Percentiles rank a stretch among this genome's conserved stretches.
phyloP scores from a whole-genome alignment of 2,888 invertebrate genomes.

The Lacanobia oleracea region DNA sequence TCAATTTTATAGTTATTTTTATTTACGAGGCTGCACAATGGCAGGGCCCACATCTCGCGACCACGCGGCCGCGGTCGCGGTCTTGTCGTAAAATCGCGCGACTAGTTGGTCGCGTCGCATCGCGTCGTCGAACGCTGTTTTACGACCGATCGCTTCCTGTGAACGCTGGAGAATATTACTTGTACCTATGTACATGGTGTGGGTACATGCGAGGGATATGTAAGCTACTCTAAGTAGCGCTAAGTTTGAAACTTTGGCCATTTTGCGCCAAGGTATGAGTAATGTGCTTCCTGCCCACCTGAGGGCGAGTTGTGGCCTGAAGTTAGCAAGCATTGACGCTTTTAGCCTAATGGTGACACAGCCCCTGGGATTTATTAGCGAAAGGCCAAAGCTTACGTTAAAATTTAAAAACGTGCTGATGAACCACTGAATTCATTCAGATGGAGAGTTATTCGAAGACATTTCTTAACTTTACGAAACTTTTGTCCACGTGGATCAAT shows the following conservation, averaged over 20 bases:
- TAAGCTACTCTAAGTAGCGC: constrained; percentile 44
- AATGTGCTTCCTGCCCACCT: constrained; percentile 63
- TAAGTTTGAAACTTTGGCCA: constrained; percentile 58
- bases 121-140: constrained; percentile 71
- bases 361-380: not conserved
- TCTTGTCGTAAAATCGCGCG: constrained; percentile 71
- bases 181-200: constrained; percentile 30
- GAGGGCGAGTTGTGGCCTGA: constrained; percentile 42
- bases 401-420: not conserved
- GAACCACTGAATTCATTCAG: not conserved
- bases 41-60: constrained; percentile 62
- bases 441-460: not conserved
- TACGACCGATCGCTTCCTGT: constrained; percentile 78
- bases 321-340: constrained; percentile 43
- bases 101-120: constrained; percentile 63
- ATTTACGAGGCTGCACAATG: constrained; percentile 71
- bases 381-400: constrained; percentile 4
- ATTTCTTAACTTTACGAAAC: not conserved
- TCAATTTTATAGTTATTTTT: constrained; percentile 72
- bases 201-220: constrained; percentile 36
- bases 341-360: constrained; percentile 39
- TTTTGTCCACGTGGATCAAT: not conserved
- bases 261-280: constrained; percentile 56
- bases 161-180: constrained; percentile 68
- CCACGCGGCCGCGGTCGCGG: constrained; percentile 65